These are phyloP conservation scores for Corythornis madagascariensis DNA, from an alignment of 2,113 vertebrate species.

Conservation along the genomic window DNA sequence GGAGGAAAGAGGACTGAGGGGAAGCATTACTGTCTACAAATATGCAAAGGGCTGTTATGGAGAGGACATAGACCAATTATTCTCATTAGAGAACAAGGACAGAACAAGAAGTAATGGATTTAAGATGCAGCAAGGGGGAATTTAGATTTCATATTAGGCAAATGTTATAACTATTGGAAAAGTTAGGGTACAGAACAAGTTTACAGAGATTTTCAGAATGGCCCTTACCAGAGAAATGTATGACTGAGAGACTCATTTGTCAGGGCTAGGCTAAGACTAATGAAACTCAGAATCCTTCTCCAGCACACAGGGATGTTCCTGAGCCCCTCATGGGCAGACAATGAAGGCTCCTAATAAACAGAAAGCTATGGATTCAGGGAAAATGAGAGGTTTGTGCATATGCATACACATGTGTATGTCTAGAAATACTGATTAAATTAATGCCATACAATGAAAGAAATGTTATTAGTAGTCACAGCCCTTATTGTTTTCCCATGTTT, in stretches of 20 bases:
- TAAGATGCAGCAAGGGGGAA: conserved; percentile 50
- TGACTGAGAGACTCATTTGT: not conserved
- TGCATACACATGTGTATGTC: fast-evolving
- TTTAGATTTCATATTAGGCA: conserved; percentile 44
- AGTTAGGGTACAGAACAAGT: not conserved
- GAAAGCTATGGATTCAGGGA: not conserved
- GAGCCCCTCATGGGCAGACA: not conserved
- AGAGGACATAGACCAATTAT: conserved; percentile 39
- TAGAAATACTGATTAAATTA: not conserved
- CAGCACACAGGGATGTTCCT: not conserved
- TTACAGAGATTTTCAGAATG: not conserved
- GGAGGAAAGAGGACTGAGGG: conserved; percentile 64
- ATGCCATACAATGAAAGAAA: not conserved
- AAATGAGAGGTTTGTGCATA: not conserved
- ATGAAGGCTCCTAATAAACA: not conserved
- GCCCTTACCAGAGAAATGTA: not conserved
- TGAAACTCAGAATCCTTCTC: not conserved
- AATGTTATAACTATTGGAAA: conserved; percentile 35
- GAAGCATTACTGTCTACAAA: conserved; percentile 63
- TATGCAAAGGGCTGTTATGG: conserved; percentile 41
- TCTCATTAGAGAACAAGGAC: conserved; percentile 63
- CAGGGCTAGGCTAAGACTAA: not conserved
- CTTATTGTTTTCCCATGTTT: not conserved
- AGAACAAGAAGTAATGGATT: conserved; percentile 50
- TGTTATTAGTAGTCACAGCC: not conserved